These are phyloP conservation scores for Mus pahari DNA, from an alignment of 2,113 vertebrate species.

Conservation along the genomic window DNA sequence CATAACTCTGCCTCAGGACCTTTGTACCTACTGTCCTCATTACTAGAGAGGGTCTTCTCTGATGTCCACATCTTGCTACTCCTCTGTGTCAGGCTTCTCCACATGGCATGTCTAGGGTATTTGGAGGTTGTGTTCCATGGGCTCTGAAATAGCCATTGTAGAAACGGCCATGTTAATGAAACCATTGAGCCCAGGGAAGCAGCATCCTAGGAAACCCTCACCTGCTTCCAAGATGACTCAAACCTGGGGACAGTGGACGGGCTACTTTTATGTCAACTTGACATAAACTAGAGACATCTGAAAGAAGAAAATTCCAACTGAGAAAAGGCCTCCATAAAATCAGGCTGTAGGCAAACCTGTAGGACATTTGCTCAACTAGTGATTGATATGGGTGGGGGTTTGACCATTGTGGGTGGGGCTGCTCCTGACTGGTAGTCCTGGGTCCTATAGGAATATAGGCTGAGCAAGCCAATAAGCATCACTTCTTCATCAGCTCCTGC, in stretches of 20 bases:
- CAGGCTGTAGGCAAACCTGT: not conserved
- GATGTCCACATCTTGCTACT: too few species aligned
- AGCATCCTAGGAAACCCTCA: not conserved
- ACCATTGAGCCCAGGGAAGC: not conserved
- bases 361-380: not conserved
- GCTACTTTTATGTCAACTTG: not conserved
- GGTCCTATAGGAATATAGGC: not conserved
- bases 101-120: not conserved
- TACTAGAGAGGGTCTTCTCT: not conserved
- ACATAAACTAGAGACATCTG: not conserved
- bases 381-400: not conserved
- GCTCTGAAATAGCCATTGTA: not conserved
- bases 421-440: not conserved
- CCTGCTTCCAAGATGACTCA: not conserved
- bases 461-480: not conserved
- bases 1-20: not conserved
- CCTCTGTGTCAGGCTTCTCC: not conserved
- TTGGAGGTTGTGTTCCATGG: not conserved
- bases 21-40: not conserved
- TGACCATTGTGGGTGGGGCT: not conserved
- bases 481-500: not conserved
- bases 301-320: not conserved
- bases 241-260: not conserved
- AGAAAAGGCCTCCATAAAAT: not conserved
- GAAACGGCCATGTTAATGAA: not conserved